phyloP scores from a whole-genome alignment of 2,888 invertebrate species.

The Calephelis perditalis region DNA sequence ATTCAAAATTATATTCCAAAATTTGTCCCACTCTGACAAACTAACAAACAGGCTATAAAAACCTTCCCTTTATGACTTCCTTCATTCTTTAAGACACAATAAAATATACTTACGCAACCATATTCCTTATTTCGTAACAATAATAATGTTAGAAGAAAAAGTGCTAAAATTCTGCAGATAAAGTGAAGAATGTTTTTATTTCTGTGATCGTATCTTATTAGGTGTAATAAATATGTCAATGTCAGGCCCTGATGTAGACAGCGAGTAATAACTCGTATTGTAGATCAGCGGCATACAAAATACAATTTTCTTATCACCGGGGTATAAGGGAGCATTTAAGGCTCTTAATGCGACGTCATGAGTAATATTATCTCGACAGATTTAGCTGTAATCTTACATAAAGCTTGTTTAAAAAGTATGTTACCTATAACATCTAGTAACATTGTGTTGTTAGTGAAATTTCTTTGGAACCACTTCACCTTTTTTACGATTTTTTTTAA shows the following conservation, averaged over 20 bases:
- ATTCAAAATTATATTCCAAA: too few species aligned
- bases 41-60: too few species aligned
- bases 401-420: too few species aligned
- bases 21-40: too few species aligned
- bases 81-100: too few species aligned
- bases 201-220: conserved; percentile 9
- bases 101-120: too few species aligned
- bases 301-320: not conserved
- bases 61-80: too few species aligned
- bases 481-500: too few species aligned
- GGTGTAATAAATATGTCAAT: conserved; percentile 8
- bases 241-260: not conserved
- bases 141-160: not conserved
- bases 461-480: too few species aligned
- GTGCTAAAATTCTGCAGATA: not conserved
- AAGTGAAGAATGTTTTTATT: not conserved
- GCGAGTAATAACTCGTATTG: conserved; percentile 1
- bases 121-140: not conserved
- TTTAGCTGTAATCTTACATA: too few species aligned
- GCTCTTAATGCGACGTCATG: not conserved
- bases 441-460: too few species aligned
- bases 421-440: too few species aligned
- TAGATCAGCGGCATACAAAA: conserved; percentile 3
- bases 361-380: not conserved
- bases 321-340: not conserved